Base-by-base conservation (phyloP, 2,888 invertebrate genomes). In the Thereva unica region DNA sequence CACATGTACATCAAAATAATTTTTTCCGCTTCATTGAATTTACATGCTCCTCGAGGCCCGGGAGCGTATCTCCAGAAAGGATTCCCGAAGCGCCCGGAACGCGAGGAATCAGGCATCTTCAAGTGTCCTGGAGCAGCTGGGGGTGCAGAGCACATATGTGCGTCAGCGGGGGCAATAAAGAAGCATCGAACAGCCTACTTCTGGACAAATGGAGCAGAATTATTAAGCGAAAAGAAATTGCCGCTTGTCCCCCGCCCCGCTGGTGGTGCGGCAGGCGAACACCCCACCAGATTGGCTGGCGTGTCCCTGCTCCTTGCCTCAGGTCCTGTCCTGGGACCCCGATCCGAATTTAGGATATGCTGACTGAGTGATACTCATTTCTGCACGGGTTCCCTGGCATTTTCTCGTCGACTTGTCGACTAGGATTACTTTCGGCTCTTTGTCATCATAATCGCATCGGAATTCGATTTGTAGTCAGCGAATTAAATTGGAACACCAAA, bases 401-500 rank as follows among this genome's bases (percentile, higher is more conserved):
- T 59, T 35, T 37, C 9, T 44, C 9, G 35, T 12, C 47, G 57
- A 47, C 45, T 47, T 47, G 41, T 59, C 57, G 23, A 23, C 6
- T 47, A 59, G 37, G 47, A 59, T 59, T 59, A 59, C 47, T 59
- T 59, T 59, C 57, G 57, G 57, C 57, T 59, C 57, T 59, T 59
- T 59, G 57, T 59, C 57, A 59, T 59, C 57, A 59, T 59, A 59
- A 59, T 59, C 57, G 57, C 38, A 47, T 47, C 57, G 57, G 57
- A 59, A 59, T 59, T 59, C 57, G 57, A 59, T 59, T 59, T 59
- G 57, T 59, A 59, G 57, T 59, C 57, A 59, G 57, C 57, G 57
- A 59, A 59, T 59, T 59, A 59, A 59, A 59, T 59, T 59, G 57
- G 57, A 47, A 59, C 57, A 59, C 45, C 57, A 59, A 59, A 59